Base-by-base conservation (phyloP, 92 coral and sea anemone genomes). In the Porites cylindrica region DNA sequence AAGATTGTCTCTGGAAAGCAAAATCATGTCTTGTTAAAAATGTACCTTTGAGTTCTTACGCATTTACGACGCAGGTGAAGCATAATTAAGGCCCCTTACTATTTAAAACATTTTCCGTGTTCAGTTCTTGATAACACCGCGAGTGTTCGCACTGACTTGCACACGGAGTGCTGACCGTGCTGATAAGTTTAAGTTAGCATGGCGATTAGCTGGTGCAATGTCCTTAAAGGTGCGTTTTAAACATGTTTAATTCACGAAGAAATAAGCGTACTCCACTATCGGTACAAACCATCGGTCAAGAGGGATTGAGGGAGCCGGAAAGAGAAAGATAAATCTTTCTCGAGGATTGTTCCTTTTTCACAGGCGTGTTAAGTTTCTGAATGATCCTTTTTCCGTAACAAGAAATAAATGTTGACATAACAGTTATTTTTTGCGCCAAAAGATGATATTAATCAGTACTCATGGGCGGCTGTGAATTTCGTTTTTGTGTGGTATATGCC, bases 401-500 rank as follows among this genome's bases (percentile, higher is more conserved):
- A 75, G 76, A 81, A 81, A 67, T 53, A 50, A 17, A 24, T 23
- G 75, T 23, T 52, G 63, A 81, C 51, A 66, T 56, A 70, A 38
- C 5, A 70, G 70, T 51, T 82, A 70, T 72, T 82, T 82, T 70
- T 64, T 78, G 21, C 76, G 12, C 85, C 24, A 29, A 67, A 72
- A 61, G 86, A 10, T 62, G 51, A 81, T 26, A 81, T 81, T 20
- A 58, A 74, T 60, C 76, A 52, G 53, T 80, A 58, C 62, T 67
- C 86, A 82, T 76, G 78, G 78, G 69, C 59, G 86, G 69, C 59
- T 71, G 86, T 19, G 65, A n/a, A 16, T 81, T 66, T 59, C 75
- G 38, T 63, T 82, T 82, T 58, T 10, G 85, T 59, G 24, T 21
- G 85, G 68, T 68, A 81, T 56, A 56, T 10, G 24, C 17, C 24